Conservation (phyloP, 2,888 invertebrate genomes). For the Lasioglossum malachurum region DNA sequence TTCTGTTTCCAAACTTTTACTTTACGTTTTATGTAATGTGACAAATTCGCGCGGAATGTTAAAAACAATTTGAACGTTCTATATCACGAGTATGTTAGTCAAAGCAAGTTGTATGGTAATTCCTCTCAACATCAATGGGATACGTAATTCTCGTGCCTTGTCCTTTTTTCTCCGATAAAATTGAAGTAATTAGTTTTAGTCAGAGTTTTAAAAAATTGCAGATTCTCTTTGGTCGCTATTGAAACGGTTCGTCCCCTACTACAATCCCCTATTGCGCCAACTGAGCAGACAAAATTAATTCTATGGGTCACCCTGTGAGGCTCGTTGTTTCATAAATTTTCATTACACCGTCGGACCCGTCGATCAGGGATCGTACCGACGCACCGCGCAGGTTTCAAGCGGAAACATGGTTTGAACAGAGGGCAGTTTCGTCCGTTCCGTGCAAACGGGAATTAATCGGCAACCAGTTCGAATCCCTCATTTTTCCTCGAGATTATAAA, state of each 20-base stretch:
- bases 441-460: slow-evolving; percentile 32
- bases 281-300: slow-evolving; percentile 19
- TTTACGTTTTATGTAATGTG: too few species aligned
- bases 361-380: neutral
- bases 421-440: neutral
- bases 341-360: neutral
- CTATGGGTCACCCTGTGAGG: neutral
- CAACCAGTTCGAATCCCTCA: neutral
- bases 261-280: neutral
- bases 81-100: neutral
- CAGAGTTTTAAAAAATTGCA: slow-evolving; percentile 52
- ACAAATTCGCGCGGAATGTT: too few species aligned
- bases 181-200: slow-evolving; percentile 75
- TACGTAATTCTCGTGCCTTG: neutral
- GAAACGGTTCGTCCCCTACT: neutral
- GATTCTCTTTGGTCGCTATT: slow-evolving; percentile 18
- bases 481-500: slow-evolving; percentile 39
- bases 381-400: neutral
- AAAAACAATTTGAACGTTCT: too few species aligned
- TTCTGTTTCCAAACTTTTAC: too few species aligned
- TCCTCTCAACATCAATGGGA: neutral
- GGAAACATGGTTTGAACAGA: neutral
- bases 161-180: slow-evolving; percentile 56
- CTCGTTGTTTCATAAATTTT: slow-evolving; percentile 11
- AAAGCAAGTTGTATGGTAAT: neutral